Evolutionary conservation across 1,140 invertebrate genomes (phyloP).

Genomic region (Trachymyrmex cornetzi): DNA sequence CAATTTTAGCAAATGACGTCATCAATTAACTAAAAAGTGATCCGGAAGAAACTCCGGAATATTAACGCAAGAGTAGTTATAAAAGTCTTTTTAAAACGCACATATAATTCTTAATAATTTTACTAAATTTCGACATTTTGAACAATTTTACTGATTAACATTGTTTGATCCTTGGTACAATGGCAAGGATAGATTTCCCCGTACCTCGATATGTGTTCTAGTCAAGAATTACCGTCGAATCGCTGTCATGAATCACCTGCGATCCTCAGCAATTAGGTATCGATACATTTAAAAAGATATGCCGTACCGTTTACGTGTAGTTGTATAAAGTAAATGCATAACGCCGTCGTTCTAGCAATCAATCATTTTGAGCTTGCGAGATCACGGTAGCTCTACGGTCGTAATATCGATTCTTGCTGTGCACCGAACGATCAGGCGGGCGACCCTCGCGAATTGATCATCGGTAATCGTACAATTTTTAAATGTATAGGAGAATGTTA

Average conservation of each 20-base stretch:
- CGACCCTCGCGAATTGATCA: slow-evolving; percentile 28
- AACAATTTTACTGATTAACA: not conserved
- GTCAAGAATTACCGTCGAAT: slow-evolving; percentile 65
- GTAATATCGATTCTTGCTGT: slow-evolving; percentile 53
- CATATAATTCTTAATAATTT: not conserved
- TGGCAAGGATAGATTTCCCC: slow-evolving; percentile 6
- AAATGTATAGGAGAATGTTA: slow-evolving; percentile 70
- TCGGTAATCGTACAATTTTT: slow-evolving; percentile 73
- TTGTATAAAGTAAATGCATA: slow-evolving; percentile 72
- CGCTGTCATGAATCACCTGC: slow-evolving; percentile 51
- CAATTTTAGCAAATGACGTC: not conserved
- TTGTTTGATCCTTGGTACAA: not conserved
- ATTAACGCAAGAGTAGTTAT: not conserved
- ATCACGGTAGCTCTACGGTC: slow-evolving; percentile 50
- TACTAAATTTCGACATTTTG: not conserved
- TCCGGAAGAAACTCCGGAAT: not conserved
- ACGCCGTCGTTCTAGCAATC: slow-evolving; percentile 73
- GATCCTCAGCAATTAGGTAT: slow-evolving; percentile 69
- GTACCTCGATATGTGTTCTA: slow-evolving; percentile 70
- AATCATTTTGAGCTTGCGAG: slow-evolving; percentile 68
- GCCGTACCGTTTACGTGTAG: slow-evolving; percentile 72
- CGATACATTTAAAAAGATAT: slow-evolving; percentile 70
- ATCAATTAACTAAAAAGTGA: not conserved
- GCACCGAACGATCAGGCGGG: slow-evolving; percentile 30
- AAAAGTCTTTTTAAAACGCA: not conserved